Evolutionary conservation across 35 echinoderm and acorn worm species (phyloP).

Genomic region (Apostichopus californicus): DNA sequence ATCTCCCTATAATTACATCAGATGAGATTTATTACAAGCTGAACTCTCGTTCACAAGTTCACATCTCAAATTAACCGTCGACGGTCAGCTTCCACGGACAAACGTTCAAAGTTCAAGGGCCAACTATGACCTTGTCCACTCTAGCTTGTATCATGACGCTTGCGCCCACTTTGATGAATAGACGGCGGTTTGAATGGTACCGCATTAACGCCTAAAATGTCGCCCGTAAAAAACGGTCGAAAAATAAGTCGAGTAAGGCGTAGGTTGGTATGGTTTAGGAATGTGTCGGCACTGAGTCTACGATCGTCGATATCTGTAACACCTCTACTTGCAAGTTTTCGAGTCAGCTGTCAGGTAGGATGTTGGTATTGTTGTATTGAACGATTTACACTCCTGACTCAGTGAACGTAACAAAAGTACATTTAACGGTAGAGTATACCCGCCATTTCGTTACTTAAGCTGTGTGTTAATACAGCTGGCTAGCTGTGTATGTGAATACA

Average conservation of each 20-base stretch:
- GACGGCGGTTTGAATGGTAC: background rate
- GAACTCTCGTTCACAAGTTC: too few relatives aligned
- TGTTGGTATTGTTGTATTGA: conserved; percentile 24
- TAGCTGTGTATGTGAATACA: too few relatives aligned
- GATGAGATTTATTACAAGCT: too few relatives aligned
- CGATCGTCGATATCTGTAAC: background rate
- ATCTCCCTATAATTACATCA: too few relatives aligned
- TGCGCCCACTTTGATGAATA: background rate
- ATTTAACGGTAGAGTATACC: background rate
- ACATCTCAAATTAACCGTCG: too few relatives aligned
- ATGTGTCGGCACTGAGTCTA: background rate
- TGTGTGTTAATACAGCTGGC: background rate
- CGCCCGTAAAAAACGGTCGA: background rate
- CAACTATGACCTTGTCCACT: background rate
- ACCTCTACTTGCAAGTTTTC: background rate
- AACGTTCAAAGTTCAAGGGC: background rate
- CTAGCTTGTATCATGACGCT: background rate
- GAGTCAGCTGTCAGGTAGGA: conserved; percentile 31
- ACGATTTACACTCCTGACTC: background rate
- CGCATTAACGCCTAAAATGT: background rate
- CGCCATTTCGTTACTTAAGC: background rate
- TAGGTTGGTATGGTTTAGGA: background rate
- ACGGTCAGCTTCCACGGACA: background rate
- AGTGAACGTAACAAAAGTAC: background rate
- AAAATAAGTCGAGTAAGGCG: background rate